Evolutionary conservation across 2,797 vertebrate species (phyloP).

Genomic region (Pseudochromis fuscus): DNA sequence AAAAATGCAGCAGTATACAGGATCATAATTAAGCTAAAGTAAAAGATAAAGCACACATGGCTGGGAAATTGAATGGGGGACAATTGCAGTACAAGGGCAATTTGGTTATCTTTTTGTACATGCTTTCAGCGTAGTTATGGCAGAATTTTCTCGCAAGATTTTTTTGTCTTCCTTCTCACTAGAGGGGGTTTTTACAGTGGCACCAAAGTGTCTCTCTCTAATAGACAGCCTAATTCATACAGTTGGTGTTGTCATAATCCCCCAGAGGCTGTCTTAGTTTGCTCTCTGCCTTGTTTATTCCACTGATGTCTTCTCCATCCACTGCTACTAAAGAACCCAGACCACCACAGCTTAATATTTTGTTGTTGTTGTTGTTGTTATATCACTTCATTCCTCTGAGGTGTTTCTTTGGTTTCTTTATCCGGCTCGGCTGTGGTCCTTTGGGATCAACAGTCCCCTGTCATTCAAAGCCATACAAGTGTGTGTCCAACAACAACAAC

Average conservation of each 20-base stretch:
- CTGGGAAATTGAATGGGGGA: slow-evolving; percentile 43
- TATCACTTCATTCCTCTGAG: slow-evolving; percentile 61
- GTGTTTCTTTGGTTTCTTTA: slow-evolving; percentile 50
- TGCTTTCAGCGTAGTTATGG: slow-evolving; percentile 27
- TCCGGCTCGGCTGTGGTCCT: slow-evolving; percentile 23
- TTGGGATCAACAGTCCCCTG: slow-evolving; percentile 24
- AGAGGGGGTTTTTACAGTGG: slow-evolving; percentile 38
- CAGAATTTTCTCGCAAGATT: slow-evolving; percentile 27
- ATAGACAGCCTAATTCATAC: slow-evolving; percentile 67
- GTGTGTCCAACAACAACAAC: slow-evolving; percentile 25
- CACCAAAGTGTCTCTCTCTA: slow-evolving; percentile 55
- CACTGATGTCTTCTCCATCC: slow-evolving; percentile 60
- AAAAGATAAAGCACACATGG: slow-evolving; percentile 45
- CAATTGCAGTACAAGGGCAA: slow-evolving; percentile 40
- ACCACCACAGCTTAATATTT: slow-evolving; percentile 58
- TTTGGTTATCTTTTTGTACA: slow-evolving; percentile 58
- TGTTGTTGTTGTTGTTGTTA: slow-evolving; percentile 58
- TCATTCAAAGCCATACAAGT: slow-evolving; percentile 32
- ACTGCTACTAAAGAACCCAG: slow-evolving; percentile 50
- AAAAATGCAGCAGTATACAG: slow-evolving; percentile 19
- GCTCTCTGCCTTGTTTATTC: slow-evolving; percentile 67
- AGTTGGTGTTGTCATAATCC: slow-evolving; percentile 57
- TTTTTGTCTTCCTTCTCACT: slow-evolving; percentile 31
- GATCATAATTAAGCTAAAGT: slow-evolving; percentile 54
- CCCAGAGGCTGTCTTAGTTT: slow-evolving; percentile 53